Evolutionary conservation across 2,113 vertebrate species (phyloP).

Genomic region (Ailurus styani): DNA sequence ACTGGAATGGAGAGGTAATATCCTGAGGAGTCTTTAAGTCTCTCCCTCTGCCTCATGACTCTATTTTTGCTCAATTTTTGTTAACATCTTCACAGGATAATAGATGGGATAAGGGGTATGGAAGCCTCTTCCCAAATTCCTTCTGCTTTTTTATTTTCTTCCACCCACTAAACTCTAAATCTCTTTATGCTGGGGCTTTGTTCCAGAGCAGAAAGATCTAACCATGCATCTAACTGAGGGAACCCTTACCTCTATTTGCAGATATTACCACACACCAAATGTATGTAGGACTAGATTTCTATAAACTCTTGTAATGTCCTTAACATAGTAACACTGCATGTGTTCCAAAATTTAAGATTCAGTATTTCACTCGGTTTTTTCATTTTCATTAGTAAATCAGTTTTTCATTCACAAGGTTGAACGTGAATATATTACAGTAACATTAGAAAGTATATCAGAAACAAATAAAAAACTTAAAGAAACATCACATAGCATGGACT

Average conservation of each 20-base stretch:
- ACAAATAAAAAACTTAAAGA: not conserved
- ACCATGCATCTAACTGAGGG: not conserved
- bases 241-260: not conserved
- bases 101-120: rapidly evolving
- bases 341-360: not conserved
- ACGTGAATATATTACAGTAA: not conserved
- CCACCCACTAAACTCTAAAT: not conserved
- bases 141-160: not conserved
- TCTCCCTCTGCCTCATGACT: not conserved
- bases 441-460: not conserved
- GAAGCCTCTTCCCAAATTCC: not conserved
- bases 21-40: not conserved
- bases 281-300: not conserved
- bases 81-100: not conserved
- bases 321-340: not conserved
- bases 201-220: not conserved
- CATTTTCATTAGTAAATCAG: not conserved
- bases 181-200: not conserved
- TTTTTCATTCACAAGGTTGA: not conserved
- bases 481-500: not conserved
- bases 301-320: not conserved
- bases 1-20: not conserved
- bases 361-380: not conserved
- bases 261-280: not conserved
- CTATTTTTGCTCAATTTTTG: not conserved